Evolutionary conservation across 2,888 invertebrate species (phyloP).

Genomic region (Zhengitettix transpicula): DNA sequence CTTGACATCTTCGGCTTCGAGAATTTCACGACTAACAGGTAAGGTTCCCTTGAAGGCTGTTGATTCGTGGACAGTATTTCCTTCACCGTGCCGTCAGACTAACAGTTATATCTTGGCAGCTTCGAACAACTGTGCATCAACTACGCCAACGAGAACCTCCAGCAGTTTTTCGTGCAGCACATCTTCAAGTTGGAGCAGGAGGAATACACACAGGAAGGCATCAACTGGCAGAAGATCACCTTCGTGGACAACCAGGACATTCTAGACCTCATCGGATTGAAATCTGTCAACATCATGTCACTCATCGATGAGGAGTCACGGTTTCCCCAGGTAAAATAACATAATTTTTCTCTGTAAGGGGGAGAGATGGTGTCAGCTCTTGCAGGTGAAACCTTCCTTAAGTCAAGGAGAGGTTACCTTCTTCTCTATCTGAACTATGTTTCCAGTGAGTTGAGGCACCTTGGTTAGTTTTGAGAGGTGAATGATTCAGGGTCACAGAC

Average conservation of each 20-base stretch:
- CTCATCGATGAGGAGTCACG: constrained; percentile 87
- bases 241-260: constrained; percentile 87
- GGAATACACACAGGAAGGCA: constrained; percentile 77
- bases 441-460: no score
- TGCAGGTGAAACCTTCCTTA: no score
- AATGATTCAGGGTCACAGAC: no score
- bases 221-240: constrained; percentile 79
- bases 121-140: constrained; percentile 95
- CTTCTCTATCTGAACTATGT: no score
- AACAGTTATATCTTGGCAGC: constrained; percentile 29
- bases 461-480: no score
- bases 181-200: constrained; percentile 94
- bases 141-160: constrained; percentile 89
- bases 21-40: constrained; percentile 72
- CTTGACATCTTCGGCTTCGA: constrained; percentile 96
- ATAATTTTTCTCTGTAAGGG: neutral
- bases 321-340: constrained; percentile 42
- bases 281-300: constrained; percentile 75
- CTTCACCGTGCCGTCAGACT: constrained; percentile 53
- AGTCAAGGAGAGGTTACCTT: no score
- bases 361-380: no score
- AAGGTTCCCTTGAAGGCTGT: neutral
- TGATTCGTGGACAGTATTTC: neutral
- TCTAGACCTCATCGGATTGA: constrained; percentile 73
- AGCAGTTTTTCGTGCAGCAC: constrained; percentile 90